Percentiles rank a stretch among this genome's conserved stretches.
Evolutionary conservation across 2,888 invertebrate genomes (phyloP).

Genomic region (Trachelus stipa): DNA sequence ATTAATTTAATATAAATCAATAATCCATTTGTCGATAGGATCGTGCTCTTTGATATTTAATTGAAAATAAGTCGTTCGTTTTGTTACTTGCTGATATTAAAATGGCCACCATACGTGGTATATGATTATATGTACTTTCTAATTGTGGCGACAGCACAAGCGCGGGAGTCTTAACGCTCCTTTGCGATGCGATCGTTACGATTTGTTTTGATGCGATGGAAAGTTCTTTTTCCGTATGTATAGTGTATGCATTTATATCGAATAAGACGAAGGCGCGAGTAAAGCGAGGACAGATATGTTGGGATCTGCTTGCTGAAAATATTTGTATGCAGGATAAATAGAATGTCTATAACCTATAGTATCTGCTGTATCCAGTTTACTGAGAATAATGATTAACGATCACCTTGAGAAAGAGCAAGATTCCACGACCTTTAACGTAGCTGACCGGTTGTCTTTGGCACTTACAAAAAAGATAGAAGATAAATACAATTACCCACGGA

Average conservation of each 20-base stretch:
- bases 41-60: background rate
- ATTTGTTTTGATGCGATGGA: conserved; percentile 2
- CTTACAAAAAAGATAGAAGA: background rate
- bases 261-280: background rate
- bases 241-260: background rate
- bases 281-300: background rate
- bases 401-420: background rate
- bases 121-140: conserved; percentile 29
- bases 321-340: background rate
- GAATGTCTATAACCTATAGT: background rate
- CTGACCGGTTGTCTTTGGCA: background rate
- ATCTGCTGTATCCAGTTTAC: background rate
- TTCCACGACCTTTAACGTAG: background rate
- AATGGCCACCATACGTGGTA: background rate
- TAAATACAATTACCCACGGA: background rate
- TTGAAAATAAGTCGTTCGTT: background rate
- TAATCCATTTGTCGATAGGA: background rate
- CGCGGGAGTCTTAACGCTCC: background rate
- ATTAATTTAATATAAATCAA: background rate
- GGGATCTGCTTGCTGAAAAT: background rate
- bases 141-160: conserved; percentile 23
- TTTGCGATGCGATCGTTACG: background rate
- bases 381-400: background rate
- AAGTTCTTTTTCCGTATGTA: background rate
- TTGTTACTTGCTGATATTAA: background rate